Percentiles rank a stretch among this genome's conserved stretches.
phyloP scores from a whole-genome alignment of 2,888 invertebrate species.

The Neoaliturus tenellus region DNA sequence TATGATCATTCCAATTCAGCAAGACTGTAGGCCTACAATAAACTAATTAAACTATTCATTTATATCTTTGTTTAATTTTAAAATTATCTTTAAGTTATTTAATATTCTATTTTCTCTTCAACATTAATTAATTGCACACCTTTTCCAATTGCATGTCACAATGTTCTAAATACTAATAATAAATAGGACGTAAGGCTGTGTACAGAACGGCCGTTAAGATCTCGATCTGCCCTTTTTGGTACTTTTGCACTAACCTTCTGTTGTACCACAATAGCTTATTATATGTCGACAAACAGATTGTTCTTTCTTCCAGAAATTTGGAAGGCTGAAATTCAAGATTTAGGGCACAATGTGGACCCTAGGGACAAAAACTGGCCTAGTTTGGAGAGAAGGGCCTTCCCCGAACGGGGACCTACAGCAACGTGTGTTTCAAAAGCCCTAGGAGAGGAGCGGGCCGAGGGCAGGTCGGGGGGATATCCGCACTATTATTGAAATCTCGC shows the following conservation, averaged over 20 bases:
- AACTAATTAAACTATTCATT: too few relatives aligned
- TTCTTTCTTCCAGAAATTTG: not conserved
- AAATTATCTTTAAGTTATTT: too few relatives aligned
- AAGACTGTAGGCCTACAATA: too few relatives aligned
- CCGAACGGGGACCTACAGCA: not conserved
- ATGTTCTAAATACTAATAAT: too few relatives aligned
- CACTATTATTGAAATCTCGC: not conserved
- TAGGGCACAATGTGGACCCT: not conserved
- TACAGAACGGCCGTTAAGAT: too few relatives aligned
- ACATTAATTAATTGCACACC: too few relatives aligned
- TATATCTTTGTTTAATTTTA: too few relatives aligned
- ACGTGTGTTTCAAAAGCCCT: not conserved
- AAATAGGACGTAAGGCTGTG: too few relatives aligned
- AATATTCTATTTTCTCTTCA: too few relatives aligned
- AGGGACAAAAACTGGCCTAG: conserved; percentile 10
- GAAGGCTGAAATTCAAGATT: not conserved
- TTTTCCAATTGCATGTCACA: too few relatives aligned
- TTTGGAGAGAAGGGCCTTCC: not conserved
- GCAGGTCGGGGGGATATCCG: not conserved
- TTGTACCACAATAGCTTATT: not conserved
- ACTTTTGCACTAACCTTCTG: not conserved
- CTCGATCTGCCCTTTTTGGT: too few relatives aligned
- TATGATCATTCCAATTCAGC: too few relatives aligned
- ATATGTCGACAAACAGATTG: not conserved
- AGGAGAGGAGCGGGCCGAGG: not conserved